Percentiles rank a stretch among this genome's conserved stretches.
Evolutionary conservation across 2,888 invertebrate genomes (phyloP).

Genomic region (Tricholauxania praeusta): DNA sequence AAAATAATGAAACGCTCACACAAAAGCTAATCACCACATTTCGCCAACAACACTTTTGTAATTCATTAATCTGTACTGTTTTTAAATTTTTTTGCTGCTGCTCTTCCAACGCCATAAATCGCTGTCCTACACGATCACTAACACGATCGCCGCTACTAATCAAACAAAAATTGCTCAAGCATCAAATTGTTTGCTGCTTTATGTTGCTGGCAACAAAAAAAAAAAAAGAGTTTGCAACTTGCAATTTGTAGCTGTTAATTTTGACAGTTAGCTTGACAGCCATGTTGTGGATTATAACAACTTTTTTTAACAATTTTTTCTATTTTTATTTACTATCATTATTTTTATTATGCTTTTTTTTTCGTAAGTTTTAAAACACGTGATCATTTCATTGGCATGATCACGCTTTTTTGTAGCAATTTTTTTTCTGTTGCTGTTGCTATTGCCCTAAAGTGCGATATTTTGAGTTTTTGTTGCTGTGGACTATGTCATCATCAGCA

Average conservation of each 20-base stretch:
- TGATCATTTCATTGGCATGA: no score
- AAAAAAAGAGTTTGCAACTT: not conserved
- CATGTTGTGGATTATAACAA: not conserved
- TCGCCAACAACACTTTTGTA: no score
- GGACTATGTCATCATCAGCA: not conserved
- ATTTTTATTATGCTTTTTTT: not conserved
- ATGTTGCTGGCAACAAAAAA: no score
- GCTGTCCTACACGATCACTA: no score
- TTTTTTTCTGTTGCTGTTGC: not conserved
- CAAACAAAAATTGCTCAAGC: no score
- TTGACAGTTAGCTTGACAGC: slow-evolving; percentile 30
- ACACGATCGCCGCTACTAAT: no score
- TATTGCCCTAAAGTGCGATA: not conserved
- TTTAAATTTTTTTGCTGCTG: no score
- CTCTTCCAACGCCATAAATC: no score
- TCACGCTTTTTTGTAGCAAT: not conserved
- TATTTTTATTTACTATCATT: not conserved
- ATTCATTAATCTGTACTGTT: no score
- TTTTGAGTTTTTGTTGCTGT: not conserved
- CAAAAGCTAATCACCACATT: no score
- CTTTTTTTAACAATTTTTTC: not conserved
- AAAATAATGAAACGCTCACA: no score
- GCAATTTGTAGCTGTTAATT: slow-evolving; percentile 30
- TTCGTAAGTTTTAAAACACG: not conserved
- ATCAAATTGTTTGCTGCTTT: no score